phyloP scores from a whole-genome alignment of 2,113 vertebrate species.

The Salminus brasiliensis region DNA sequence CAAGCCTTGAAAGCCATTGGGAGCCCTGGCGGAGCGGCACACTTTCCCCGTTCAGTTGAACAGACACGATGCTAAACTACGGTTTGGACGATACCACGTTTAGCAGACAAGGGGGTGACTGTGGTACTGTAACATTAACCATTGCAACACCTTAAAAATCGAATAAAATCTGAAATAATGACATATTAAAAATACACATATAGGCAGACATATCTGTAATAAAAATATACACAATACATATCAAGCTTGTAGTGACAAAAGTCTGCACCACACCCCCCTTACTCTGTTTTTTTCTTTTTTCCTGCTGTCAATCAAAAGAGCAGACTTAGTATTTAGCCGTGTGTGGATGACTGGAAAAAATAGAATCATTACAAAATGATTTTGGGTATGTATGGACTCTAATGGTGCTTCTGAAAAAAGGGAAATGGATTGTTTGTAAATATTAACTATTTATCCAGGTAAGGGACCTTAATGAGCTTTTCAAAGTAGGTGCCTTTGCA shows the following conservation, averaged over 20 bases:
- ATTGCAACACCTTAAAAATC: background rate
- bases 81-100: conserved; percentile 78
- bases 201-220: background rate
- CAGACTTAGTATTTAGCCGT: conserved; percentile 59
- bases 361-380: conserved; percentile 57
- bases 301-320: conserved; percentile 75
- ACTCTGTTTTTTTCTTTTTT: conserved; percentile 30
- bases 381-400: background rate
- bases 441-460: background rate
- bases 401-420: too few relatives aligned
- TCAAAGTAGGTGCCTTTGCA: background rate
- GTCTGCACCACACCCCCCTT: conserved; percentile 27
- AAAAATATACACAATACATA: background rate
- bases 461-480: background rate
- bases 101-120: conserved; percentile 71
- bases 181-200: too few relatives aligned
- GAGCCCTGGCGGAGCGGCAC: conserved; percentile 69
- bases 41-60: conserved; percentile 72
- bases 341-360: conserved; percentile 60
- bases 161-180: background rate
- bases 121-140: background rate
- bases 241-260: background rate
- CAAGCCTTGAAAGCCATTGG: conserved; percentile 79
- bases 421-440: too few relatives aligned
- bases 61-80: conserved; percentile 69